Evolutionary conservation across 2,888 invertebrate species (phyloP).

Genomic region (Epinotia bilunana): DNA sequence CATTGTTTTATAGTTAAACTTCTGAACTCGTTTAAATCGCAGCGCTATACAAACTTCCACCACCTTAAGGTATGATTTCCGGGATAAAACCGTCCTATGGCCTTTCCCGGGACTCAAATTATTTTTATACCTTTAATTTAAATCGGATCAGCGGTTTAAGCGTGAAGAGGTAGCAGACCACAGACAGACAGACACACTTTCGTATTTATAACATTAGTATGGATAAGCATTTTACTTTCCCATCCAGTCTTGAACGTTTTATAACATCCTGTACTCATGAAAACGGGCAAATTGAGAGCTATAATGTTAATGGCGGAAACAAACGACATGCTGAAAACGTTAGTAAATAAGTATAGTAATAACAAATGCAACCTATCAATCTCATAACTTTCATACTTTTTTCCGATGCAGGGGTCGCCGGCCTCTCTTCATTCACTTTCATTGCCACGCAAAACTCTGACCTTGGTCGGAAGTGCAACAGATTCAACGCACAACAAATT

Average conservation of each 20-base stretch:
- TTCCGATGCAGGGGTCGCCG: slow-evolving; percentile 1
- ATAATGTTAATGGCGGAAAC: no score
- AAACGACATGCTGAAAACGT: not conserved
- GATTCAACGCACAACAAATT: not conserved
- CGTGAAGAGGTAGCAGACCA: no score
- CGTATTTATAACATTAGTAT: not conserved
- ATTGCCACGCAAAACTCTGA: slow-evolving; percentile 16
- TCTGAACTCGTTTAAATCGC: no score
- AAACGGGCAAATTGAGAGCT: no score
- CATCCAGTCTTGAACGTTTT: not conserved
- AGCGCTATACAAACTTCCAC: no score
- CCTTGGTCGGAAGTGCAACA: slow-evolving; percentile 16
- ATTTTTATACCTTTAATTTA: no score
- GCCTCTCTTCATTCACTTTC: slow-evolving; percentile 16
- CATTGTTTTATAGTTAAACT: not conserved
- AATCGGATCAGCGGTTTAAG: no score
- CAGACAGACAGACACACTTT: no score
- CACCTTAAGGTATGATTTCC: no score
- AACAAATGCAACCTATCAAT: not conserved
- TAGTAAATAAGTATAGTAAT: not conserved
- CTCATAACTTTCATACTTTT: slow-evolving; percentile 1
- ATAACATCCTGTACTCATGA: no score
- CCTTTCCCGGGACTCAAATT: no score
- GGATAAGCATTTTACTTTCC: not conserved
- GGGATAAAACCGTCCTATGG: no score